Evolutionary conservation across 2,113 vertebrate genomes (phyloP).

Genomic region (Etheostoma cragini): DNA sequence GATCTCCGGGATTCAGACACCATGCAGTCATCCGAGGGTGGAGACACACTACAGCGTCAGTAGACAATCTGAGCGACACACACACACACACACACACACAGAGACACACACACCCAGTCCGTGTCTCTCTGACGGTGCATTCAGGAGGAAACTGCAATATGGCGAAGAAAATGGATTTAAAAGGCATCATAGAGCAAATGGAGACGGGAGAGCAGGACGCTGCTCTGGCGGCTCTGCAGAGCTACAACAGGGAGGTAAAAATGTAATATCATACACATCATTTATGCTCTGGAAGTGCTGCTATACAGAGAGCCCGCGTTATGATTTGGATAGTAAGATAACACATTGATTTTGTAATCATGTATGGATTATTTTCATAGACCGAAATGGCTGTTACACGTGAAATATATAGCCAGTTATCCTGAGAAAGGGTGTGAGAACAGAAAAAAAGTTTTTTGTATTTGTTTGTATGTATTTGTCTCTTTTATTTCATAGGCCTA

Average conservation of each 20-base stretch:
- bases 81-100: not conserved
- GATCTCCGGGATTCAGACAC: slow-evolving; percentile 51
- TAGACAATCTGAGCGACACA: not conserved
- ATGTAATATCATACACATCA: not conserved
- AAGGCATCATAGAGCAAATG: slow-evolving; percentile 85
- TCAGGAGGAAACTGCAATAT: slow-evolving; percentile 12
- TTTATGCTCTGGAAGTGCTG: not conserved
- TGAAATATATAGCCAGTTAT: too few species aligned
- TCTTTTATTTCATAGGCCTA: too few species aligned
- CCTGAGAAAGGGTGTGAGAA: too few species aligned
- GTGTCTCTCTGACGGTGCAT: not conserved
- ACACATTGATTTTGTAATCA: too few species aligned
- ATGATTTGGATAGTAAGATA: too few species aligned
- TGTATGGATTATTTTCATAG: too few species aligned
- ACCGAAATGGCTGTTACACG: too few species aligned
- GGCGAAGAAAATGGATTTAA: slow-evolving; percentile 87
- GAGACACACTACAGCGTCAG: slow-evolving; percentile 13
- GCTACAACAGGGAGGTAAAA: slow-evolving; percentile 86
- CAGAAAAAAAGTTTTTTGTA: too few species aligned
- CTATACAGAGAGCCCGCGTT: too few species aligned
- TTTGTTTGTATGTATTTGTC: too few species aligned
- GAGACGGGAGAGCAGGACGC: slow-evolving; percentile 87
- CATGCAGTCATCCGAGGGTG: slow-evolving; percentile 55
- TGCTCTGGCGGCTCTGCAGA: slow-evolving; percentile 84
- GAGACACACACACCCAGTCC: not conserved